These are phyloP conservation scores for Anas capensis DNA, from an alignment of 2,797 vertebrate genomes.

Conservation along the genomic window DNA sequence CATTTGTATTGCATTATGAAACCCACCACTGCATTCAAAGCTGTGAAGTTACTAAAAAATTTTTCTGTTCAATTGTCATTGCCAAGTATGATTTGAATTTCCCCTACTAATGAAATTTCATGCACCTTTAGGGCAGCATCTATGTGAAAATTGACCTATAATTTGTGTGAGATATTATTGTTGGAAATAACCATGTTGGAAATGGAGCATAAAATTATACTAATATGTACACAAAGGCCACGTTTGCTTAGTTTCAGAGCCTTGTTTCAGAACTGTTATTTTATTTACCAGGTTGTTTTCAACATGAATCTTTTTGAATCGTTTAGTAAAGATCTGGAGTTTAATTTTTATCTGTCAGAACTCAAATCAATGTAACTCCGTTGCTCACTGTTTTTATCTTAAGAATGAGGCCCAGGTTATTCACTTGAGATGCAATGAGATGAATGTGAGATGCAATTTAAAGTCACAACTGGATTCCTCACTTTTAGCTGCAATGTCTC, in stretches of 20 bases:
- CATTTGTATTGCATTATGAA: background rate
- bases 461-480: background rate
- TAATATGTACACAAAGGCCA: background rate
- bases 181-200: conserved; percentile 29
- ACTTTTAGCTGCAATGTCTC: background rate
- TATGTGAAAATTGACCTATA: conserved; percentile 46
- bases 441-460: background rate
- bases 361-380: background rate
- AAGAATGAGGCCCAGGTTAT: background rate
- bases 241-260: conserved; percentile 12
- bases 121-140: conserved; percentile 46
- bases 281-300: background rate
- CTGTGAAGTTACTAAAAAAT: background rate
- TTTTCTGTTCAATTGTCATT: conserved; percentile 24
- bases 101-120: conserved; percentile 27
- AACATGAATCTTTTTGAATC: background rate
- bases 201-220: conserved; percentile 54
- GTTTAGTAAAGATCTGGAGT: background rate
- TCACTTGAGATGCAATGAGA: background rate
- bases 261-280: background rate
- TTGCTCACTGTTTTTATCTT: background rate
- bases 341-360: background rate
- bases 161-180: conserved; percentile 55
- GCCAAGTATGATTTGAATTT: background rate
- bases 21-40: background rate